Percentiles rank a stretch among this genome's conserved stretches.
Evolutionary conservation across 2,797 vertebrate genomes (phyloP).

Genomic region (Malurus leucopterus): DNA sequence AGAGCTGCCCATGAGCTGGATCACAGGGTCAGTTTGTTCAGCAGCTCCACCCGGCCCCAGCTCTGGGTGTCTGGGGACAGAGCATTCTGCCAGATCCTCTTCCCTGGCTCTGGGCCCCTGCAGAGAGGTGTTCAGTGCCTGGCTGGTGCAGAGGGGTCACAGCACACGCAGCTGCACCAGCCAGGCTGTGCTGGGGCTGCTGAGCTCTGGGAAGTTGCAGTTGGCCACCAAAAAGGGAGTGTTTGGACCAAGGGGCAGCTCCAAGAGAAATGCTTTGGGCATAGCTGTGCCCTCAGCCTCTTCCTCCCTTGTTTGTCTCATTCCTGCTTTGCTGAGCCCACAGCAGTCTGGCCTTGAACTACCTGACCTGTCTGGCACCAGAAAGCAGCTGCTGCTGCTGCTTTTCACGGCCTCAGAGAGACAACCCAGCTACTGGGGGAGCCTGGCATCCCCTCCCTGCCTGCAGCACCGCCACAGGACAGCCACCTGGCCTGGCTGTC

Average conservation of each 20-base stretch:
- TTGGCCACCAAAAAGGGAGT: background rate
- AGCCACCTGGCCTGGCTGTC: background rate
- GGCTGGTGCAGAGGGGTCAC: background rate
- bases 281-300: background rate
- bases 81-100: background rate
- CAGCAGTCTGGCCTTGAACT: background rate
- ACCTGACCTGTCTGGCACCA: fast-evolving
- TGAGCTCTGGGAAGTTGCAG: background rate
- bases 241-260: background rate
- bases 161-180: background rate
- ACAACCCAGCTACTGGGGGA: background rate
- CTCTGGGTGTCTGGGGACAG: background rate
- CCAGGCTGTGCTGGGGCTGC: background rate
- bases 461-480: background rate
- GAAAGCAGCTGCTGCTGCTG: background rate
- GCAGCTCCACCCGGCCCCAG: background rate
- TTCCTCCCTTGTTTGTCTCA: background rate
- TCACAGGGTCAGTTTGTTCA: background rate
- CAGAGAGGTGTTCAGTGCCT: background rate
- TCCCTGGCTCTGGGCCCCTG: background rate
- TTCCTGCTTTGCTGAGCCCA: fast-evolving
- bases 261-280: background rate
- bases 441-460: background rate
- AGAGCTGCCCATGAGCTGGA: background rate
- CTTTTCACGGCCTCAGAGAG: background rate